Evolutionary conservation across 2,113 vertebrate species (phyloP).

Genomic region (Leptobrachium leishanense): DNA sequence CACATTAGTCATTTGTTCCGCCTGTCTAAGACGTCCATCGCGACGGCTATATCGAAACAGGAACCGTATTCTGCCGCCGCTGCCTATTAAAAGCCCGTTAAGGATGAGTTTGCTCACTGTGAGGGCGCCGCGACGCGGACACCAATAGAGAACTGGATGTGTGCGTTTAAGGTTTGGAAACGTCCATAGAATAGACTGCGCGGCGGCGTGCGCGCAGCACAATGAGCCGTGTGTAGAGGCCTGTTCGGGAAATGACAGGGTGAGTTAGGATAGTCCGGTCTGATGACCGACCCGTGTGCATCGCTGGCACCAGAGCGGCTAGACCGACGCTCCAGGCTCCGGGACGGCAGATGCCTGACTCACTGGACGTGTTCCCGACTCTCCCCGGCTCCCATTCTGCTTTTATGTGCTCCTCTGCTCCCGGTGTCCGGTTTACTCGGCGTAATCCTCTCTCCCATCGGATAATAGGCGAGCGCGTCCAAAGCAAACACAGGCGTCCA

Average conservation of each 20-base stretch:
- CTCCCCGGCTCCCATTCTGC: constrained; percentile 55
- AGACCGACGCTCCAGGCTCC: constrained; percentile 61
- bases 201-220: background rate
- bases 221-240: background rate
- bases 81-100: background rate
- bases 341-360: constrained; percentile 61
- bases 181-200: background rate
- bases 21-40: background rate
- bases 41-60: background rate
- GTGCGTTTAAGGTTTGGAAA: background rate
- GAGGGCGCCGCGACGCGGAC: background rate
- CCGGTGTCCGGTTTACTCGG: constrained; percentile 33
- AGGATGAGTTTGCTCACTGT: background rate
- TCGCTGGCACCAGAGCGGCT: constrained; percentile 68
- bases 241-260: constrained; percentile 40
- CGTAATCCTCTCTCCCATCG: constrained; percentile 31
- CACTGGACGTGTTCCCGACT: constrained; percentile 47
- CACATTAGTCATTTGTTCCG: background rate
- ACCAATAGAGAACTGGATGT: background rate
- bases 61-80: background rate
- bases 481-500: constrained; percentile 22
- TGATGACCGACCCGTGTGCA: constrained; percentile 61
- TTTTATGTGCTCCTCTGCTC: constrained; percentile 33
- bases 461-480: constrained; percentile 29
- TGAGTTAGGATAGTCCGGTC: constrained; percentile 54